These are phyloP conservation scores for Athrips mouffetella DNA, from an alignment of 2,888 invertebrate genomes.

Conservation along the genomic window DNA sequence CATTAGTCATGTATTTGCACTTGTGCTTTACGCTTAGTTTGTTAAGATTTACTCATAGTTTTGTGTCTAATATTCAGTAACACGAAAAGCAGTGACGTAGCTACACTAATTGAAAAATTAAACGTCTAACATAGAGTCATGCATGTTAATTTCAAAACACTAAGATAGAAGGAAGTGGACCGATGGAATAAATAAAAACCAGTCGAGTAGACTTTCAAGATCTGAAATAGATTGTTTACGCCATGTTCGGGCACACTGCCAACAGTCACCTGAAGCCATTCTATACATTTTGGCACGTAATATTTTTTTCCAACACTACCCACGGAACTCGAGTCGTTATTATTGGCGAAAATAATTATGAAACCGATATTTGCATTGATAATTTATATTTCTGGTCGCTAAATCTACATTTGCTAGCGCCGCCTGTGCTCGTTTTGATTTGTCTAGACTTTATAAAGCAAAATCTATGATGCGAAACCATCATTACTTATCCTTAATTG, in stretches of 20 bases:
- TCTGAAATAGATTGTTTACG: slow-evolving; percentile 77
- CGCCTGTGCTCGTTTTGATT: too few species aligned
- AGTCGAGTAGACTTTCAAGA: slow-evolving; percentile 56
- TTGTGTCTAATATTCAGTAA: too few species aligned
- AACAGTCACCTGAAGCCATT: slow-evolving; percentile 64
- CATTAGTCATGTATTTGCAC: slow-evolving; percentile 8
- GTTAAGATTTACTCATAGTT: too few species aligned
- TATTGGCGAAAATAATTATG: slow-evolving; percentile 21
- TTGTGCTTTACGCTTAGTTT: background rate
- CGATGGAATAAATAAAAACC: slow-evolving; percentile 49
- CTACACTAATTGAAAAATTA: background rate
- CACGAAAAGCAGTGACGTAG: background rate
- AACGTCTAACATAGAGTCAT: slow-evolving; percentile 1
- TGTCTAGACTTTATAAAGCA: too few species aligned
- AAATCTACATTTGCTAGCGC: slow-evolving; percentile 2
- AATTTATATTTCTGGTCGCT: too few species aligned
- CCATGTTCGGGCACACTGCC: slow-evolving; percentile 65
- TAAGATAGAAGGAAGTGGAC: slow-evolving; percentile 19
- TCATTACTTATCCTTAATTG: too few species aligned
- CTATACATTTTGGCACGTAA: slow-evolving; percentile 66
- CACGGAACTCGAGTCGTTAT: slow-evolving; percentile 40
- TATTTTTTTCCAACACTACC: slow-evolving; percentile 51
- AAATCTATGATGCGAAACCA: too few species aligned
- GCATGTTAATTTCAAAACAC: too few species aligned
- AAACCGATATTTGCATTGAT: background rate